Evolutionary conservation across 2,797 vertebrate genomes (phyloP).

Genomic region (Anolis apletophallus): DNA sequence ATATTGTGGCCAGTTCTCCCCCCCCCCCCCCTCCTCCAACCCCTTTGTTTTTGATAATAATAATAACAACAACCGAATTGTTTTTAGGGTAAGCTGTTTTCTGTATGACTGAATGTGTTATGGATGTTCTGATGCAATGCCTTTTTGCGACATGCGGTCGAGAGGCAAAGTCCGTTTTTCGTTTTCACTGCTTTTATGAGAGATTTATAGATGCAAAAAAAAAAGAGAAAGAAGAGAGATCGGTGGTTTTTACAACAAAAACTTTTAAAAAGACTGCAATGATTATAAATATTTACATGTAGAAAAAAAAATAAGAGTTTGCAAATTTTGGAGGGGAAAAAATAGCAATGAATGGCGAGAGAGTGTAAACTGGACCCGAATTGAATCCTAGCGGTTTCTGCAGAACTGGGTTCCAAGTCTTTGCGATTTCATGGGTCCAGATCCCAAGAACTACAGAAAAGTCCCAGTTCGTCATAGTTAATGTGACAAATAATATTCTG

Average conservation of each 20-base stretch:
- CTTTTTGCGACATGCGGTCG: slow-evolving; percentile 17
- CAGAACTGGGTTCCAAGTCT: not conserved
- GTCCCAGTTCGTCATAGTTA: not conserved
- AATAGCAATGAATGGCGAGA: not conserved
- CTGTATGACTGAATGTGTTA: slow-evolving; percentile 57
- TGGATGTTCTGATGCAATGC: not conserved
- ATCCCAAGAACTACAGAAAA: not conserved
- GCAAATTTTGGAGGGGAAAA: not conserved
- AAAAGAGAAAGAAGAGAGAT: slow-evolving; percentile 9
- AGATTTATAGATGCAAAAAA: slow-evolving; percentile 48
- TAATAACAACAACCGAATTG: slow-evolving; percentile 35
- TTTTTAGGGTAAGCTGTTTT: slow-evolving; percentile 63
- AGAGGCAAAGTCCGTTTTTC: slow-evolving; percentile 27
- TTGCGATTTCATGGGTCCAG: not conserved
- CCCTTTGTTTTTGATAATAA: slow-evolving; percentile 59
- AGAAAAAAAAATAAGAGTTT: slow-evolving; percentile 20
- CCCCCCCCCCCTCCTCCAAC: not conserved
- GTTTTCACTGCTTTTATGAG: slow-evolving; percentile 49
- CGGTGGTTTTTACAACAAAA: slow-evolving; percentile 29
- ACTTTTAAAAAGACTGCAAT: slow-evolving; percentile 22
- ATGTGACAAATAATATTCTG: not conserved
- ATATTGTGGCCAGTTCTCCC: slow-evolving; percentile 68
- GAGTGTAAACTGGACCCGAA: not conserved
- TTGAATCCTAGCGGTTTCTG: not conserved
- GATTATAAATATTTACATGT: slow-evolving; percentile 35